phyloP scores from a whole-genome alignment of 2,797 vertebrate genomes.

The Halcyon chelicuti region DNA sequence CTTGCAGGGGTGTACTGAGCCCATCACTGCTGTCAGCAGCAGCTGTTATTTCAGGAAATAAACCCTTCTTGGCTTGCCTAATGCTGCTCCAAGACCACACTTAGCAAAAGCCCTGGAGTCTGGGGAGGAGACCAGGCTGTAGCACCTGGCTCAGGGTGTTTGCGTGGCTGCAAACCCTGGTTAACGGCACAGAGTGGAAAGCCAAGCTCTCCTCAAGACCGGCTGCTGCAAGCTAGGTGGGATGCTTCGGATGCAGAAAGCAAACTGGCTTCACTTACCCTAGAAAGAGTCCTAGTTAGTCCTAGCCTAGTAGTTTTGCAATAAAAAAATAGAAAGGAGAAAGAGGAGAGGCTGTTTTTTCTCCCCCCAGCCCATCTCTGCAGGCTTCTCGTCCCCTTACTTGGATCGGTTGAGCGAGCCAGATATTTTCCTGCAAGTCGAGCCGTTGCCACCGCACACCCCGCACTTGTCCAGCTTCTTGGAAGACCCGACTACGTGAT shows the following conservation, averaged over 20 bases:
- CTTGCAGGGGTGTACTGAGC: accelerated
- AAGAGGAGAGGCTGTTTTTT: not conserved
- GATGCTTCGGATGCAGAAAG: not conserved
- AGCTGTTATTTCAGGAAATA: not conserved
- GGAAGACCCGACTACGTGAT: constrained; percentile 90
- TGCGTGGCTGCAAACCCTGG: not conserved
- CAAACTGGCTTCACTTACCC: not conserved
- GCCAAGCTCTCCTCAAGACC: not conserved
- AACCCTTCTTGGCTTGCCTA: not conserved
- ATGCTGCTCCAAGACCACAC: not conserved
- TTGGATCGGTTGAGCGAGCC: constrained; percentile 89
- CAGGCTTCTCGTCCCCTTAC: constrained; percentile 75
- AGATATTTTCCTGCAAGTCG: constrained; percentile 90
- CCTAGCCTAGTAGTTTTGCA: not conserved
- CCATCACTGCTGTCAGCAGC: accelerated
- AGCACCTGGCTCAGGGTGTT: not conserved
- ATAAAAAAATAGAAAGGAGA: not conserved
- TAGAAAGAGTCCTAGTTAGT: not conserved
- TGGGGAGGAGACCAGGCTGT: not conserved
- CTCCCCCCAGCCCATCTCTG: not conserved
- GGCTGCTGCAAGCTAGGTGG: not conserved
- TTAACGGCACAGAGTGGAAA: not conserved
- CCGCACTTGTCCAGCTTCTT: constrained; percentile 94
- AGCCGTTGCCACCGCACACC: constrained; percentile 89
- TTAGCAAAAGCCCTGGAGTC: accelerated